A percentile compares a stretch with the other conserved stretches of the same genome.
Evolutionary conservation across 2,888 invertebrate species (phyloP).

Genomic region (Acronicta psi): DNA sequence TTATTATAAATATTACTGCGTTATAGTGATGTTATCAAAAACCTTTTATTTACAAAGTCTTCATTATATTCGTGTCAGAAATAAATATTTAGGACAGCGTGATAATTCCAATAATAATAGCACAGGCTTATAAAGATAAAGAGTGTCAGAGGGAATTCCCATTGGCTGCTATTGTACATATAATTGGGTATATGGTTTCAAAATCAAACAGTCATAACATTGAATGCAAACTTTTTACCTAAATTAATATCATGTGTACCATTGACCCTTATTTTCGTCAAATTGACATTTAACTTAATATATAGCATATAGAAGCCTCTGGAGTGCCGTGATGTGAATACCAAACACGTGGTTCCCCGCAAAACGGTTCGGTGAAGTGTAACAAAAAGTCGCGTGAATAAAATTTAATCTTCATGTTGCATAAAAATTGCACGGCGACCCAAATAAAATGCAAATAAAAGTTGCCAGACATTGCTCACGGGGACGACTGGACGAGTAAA

Average conservation of each 20-base stretch:
- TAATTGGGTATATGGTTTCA: not conserved
- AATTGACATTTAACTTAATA: slow-evolving; percentile 1
- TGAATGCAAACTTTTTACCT: slow-evolving; percentile 3
- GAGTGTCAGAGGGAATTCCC: too few species aligned
- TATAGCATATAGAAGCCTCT: not conserved
- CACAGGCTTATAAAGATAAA: too few species aligned
- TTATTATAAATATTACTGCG: too few species aligned
- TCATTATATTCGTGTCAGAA: too few species aligned
- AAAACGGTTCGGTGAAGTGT: slow-evolving; percentile 3
- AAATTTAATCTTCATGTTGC: slow-evolving; percentile 59
- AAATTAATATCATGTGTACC: slow-evolving; percentile 20
- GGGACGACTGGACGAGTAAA: slow-evolving; percentile 41
- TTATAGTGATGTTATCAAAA: too few species aligned
- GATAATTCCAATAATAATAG: too few species aligned
- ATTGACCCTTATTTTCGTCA: slow-evolving; percentile 15
- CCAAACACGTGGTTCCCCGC: slow-evolving; percentile 19
- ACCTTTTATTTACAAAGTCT: too few species aligned
- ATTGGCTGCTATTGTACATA: too few species aligned
- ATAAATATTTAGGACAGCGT: too few species aligned
- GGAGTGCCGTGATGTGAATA: slow-evolving; percentile 18
- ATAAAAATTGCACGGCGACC: slow-evolving; percentile 56
- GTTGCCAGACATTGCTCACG: slow-evolving; percentile 34
- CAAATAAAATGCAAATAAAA: slow-evolving; percentile 57
- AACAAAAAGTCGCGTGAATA: slow-evolving; percentile 40
- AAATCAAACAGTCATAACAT: not conserved